Evolutionary conservation across 2,113 vertebrate genomes (phyloP).

Genomic region (Rhabdornis inornatus): DNA sequence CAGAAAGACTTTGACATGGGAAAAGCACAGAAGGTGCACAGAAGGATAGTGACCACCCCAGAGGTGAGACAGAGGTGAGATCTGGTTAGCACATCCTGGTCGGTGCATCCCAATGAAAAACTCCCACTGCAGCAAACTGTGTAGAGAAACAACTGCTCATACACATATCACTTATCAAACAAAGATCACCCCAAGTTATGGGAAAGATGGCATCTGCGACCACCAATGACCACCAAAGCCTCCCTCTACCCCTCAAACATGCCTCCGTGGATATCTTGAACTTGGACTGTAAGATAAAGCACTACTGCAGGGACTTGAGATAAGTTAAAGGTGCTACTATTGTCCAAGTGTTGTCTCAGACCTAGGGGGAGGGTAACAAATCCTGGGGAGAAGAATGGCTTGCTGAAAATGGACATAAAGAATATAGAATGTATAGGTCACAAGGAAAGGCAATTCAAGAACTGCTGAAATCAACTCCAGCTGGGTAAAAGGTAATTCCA

Average conservation of each 20-base stretch:
- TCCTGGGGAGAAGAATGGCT: neutral
- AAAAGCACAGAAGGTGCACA: neutral
- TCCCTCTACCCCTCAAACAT: neutral
- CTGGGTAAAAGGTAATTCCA: neutral
- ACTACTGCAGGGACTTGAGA: neutral
- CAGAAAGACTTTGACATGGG: neutral
- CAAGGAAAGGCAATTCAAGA: neutral
- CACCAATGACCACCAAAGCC: neutral
- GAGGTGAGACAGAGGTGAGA: neutral
- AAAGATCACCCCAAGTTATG: neutral
- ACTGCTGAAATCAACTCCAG: neutral
- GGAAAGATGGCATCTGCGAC: neutral
- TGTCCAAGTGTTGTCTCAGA: neutral
- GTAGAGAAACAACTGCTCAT: neutral
- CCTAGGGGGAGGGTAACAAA: neutral
- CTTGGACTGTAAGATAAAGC: neutral
- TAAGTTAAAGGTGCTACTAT: neutral
- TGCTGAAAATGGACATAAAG: neutral
- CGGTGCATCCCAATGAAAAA: neutral
- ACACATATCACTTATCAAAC: neutral
- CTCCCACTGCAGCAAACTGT: neutral
- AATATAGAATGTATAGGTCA: neutral
- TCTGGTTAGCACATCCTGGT: neutral
- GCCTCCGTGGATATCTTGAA: neutral
- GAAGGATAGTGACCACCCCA: fast-evolving